Conservation (phyloP, 2,113 vertebrate species). For the Piaya cayana region DNA sequence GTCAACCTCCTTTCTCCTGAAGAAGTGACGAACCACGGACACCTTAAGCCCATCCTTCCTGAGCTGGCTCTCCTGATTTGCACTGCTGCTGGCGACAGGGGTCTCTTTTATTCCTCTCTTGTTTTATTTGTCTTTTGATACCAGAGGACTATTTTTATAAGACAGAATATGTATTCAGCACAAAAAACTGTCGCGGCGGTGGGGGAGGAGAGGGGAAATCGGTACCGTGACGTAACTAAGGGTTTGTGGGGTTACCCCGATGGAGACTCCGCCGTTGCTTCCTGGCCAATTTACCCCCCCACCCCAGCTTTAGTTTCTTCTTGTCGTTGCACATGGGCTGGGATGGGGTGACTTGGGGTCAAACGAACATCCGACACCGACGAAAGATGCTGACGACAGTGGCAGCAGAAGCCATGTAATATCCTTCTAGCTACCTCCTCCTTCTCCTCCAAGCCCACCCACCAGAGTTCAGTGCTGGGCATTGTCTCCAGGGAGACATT, state of each 20-base stretch:
- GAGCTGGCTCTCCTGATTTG: conserved; percentile 65
- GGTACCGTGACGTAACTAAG: background rate
- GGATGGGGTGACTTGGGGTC: background rate
- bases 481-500: background rate
- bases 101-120: background rate
- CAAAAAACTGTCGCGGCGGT: background rate
- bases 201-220: background rate
- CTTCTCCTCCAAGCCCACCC: background rate
- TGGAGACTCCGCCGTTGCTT: background rate
- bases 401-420: background rate
- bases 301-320: background rate
- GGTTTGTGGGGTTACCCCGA: background rate
- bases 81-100: conserved; percentile 62
- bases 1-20: conserved; percentile 70
- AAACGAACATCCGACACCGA: background rate
- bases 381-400: background rate
- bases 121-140: conserved; percentile 48
- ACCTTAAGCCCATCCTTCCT: background rate
- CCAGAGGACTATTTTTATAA: conserved; percentile 69
- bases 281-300: background rate
- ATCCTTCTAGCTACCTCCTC: conserved; percentile 60
- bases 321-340: background rate
- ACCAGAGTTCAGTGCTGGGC: background rate
- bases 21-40: conserved; percentile 77
- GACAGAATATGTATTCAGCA: background rate